Evolutionary conservation across 2,888 invertebrate species (phyloP).

Genomic region (Fragum whitleyi): DNA sequence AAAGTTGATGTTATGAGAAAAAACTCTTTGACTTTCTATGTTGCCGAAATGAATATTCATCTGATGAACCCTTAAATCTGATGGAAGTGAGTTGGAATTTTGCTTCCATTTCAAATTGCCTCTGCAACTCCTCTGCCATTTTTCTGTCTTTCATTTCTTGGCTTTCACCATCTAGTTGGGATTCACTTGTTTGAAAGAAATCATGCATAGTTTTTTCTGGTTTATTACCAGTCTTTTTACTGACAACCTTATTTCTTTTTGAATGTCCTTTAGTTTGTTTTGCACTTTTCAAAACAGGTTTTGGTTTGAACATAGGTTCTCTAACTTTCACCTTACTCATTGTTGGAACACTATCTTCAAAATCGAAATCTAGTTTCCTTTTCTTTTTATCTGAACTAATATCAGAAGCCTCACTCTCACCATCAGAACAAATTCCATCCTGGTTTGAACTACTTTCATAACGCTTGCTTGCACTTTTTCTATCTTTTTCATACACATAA

Average conservation of each 20-base stretch:
- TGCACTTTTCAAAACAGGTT: conserved; percentile 30
- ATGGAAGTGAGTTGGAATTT: conserved; percentile 50
- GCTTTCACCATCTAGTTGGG: neutral
- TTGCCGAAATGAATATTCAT: conserved; percentile 52
- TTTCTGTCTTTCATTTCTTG: conserved; percentile 55
- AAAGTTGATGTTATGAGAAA: neutral
- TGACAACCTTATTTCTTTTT: neutral
- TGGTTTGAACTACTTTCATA: neutral
- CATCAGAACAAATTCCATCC: conserved; percentile 27
- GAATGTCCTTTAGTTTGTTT: conserved; percentile 24
- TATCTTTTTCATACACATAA: conserved; percentile 30
- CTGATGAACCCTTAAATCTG: conserved; percentile 54
- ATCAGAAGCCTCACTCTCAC: conserved; percentile 21
- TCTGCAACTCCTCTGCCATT: conserved; percentile 54
- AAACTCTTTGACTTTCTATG: conserved; percentile 29
- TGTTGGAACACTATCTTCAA: neutral
- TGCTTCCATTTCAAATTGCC: conserved; percentile 60
- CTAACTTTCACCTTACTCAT: neutral
- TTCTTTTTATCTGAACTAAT: neutral
- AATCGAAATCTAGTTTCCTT: neutral
- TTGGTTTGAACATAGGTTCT: conserved; percentile 5
- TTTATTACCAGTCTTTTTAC: conserved; percentile 4
- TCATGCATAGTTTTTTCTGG: conserved; percentile 45
- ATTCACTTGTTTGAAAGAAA: conserved; percentile 29
- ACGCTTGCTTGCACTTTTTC: neutral